Evolutionary conservation across 2,797 vertebrate species (phyloP).

Genomic region (Pseudomugil tenellus): DNA sequence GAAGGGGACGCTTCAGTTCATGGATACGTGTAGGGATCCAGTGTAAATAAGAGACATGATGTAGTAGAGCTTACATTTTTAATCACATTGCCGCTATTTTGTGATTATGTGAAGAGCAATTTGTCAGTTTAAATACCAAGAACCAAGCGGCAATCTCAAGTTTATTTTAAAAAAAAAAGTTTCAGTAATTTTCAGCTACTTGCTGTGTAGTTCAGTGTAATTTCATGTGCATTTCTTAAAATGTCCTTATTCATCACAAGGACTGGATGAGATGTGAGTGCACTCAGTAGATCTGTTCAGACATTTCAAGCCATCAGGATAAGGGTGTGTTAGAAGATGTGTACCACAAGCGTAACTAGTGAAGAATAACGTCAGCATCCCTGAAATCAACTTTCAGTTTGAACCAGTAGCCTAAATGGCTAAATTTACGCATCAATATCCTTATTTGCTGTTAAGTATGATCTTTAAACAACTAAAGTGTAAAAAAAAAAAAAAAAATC

Average conservation of each 20-base stretch:
- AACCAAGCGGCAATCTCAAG: constrained; percentile 2
- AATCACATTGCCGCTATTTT: constrained; percentile 20
- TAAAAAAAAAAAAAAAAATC: constrained; percentile 16
- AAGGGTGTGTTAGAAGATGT: constrained; percentile 30
- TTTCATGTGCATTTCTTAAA: constrained; percentile 34
- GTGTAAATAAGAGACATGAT: constrained; percentile 12
- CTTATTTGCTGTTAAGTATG: constrained; percentile 31
- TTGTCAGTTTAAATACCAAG: constrained; percentile 24
- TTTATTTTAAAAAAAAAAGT: constrained; percentile 5
- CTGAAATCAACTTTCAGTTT: constrained; percentile 12
- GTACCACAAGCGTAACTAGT: constrained; percentile 10
- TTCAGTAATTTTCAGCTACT: constrained; percentile 25
- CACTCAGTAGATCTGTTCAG: constrained; percentile 10
- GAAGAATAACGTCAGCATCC: constrained; percentile 9
- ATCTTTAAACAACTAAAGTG: constrained; percentile 35
- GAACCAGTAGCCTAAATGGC: constrained; percentile 26
- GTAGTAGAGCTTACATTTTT: neutral
- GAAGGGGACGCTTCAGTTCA: neutral
- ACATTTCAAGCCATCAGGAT: constrained; percentile 33
- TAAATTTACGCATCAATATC: constrained; percentile 29
- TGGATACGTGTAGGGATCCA: neutral
- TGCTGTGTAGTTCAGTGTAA: constrained; percentile 23
- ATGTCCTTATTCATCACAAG: constrained; percentile 4
- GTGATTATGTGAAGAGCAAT: constrained; percentile 18
- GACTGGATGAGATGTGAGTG: constrained; percentile 25